Percentiles rank a stretch among this genome's conserved stretches.
phyloP scores from a whole-genome alignment of 2,113 vertebrate species.

The Brachionichthys hirsutus region DNA sequence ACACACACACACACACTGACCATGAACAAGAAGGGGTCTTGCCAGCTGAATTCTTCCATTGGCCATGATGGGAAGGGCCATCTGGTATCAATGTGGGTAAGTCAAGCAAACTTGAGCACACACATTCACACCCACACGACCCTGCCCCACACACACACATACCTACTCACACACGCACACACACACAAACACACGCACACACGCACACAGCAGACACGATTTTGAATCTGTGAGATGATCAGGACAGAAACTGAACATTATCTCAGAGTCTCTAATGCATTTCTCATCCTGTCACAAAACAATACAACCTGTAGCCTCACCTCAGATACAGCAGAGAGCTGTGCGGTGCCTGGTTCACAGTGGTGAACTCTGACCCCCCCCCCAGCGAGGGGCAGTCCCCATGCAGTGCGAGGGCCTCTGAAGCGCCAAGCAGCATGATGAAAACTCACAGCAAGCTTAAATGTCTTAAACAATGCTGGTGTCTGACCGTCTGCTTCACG shows the following conservation, averaged over 20 bases:
- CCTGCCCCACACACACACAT: constrained; percentile 17
- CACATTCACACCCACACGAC: constrained; percentile 32
- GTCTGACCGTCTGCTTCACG: no score
- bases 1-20: constrained; percentile 60
- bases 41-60: constrained; percentile 82
- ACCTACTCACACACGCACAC: constrained; percentile 21
- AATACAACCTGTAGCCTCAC: not conserved
- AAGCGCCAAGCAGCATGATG: no score
- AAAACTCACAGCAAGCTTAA: no score
- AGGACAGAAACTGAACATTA: constrained; percentile 60
- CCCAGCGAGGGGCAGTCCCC: no score
- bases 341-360: no score
- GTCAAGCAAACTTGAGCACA: constrained; percentile 67
- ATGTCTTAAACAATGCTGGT: no score
- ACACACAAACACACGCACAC: constrained; percentile 8
- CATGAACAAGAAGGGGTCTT: constrained; percentile 75
- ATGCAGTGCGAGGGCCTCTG: no score
- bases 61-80: constrained; percentile 81
- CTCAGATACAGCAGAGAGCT: not conserved
- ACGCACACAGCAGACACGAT: constrained; percentile 23
- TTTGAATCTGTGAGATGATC: constrained; percentile 26
- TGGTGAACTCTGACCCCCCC: no score
- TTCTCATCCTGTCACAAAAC: not conserved
- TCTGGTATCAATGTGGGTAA: constrained; percentile 81
- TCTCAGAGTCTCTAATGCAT: constrained; percentile 8